Percentiles rank a stretch among this genome's conserved stretches.
Evolutionary conservation across 2,888 invertebrate genomes (phyloP).

Genomic region (Lepidocyrtoides sp.): DNA sequence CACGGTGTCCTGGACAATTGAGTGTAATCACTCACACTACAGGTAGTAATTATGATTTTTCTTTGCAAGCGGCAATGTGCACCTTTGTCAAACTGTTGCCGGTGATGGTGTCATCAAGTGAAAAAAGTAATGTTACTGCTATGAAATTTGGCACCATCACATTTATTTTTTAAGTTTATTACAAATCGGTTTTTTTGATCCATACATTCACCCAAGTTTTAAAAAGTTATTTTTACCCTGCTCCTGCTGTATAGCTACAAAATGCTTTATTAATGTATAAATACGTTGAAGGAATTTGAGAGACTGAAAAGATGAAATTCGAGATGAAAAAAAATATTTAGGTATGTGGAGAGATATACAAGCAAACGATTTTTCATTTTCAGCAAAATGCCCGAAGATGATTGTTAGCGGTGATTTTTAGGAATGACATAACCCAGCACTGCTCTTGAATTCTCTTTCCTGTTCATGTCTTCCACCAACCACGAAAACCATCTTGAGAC

Average conservation of each 20-base stretch:
- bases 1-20: constrained; percentile 11
- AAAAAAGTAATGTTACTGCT: background rate
- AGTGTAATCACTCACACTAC: constrained; percentile 44
- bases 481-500: background rate
- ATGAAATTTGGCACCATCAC: too few relatives aligned
- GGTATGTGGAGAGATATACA: background rate
- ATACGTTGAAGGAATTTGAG: background rate
- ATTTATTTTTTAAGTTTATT: too few relatives aligned
- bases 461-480: background rate
- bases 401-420: background rate
- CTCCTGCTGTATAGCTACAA: background rate
- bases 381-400: background rate
- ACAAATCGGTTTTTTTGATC: background rate
- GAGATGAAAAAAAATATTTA: background rate
- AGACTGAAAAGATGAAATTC: background rate
- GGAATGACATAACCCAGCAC: background rate
- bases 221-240: background rate
- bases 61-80: background rate
- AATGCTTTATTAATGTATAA: background rate
- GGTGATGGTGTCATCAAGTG: background rate
- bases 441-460: background rate
- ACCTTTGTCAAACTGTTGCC: background rate
- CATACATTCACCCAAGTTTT: too few relatives aligned
- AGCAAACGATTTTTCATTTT: background rate
- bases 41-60: constrained; percentile 42